A percentile compares a stretch with the other conserved stretches of the same genome.
These are phyloP conservation scores for Lasius fuliginosus DNA, from an alignment of 2,888 invertebrate genomes.

Conservation along the genomic window DNA sequence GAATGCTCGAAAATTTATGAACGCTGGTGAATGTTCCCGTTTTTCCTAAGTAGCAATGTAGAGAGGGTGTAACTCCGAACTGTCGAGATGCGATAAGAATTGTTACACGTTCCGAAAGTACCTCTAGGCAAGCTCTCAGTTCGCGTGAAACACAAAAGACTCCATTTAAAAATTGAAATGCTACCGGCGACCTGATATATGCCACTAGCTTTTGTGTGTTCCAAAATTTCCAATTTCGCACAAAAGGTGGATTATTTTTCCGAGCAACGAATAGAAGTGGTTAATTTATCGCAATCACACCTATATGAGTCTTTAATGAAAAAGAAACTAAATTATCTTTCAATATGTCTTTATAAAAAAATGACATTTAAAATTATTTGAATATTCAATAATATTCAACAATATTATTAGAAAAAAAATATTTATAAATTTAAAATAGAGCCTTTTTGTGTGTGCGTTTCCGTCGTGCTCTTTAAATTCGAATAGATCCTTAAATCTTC, in stretches of 20 bases:
- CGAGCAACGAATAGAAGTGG: not conserved
- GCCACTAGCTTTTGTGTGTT: not conserved
- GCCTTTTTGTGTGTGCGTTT: not conserved
- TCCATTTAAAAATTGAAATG: slow-evolving; percentile 43
- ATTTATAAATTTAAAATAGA: not conserved
- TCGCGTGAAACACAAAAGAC: slow-evolving; percentile 31
- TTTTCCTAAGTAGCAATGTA: slow-evolving; percentile 19
- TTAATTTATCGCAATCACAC: not conserved
- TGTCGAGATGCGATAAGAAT: slow-evolving; percentile 43
- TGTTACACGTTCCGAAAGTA: slow-evolving; percentile 37
- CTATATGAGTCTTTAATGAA: not conserved
- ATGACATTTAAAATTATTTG: not conserved
- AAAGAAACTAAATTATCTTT: not conserved
- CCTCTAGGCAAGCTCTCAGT: not conserved
- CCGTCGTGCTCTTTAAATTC: not conserved
- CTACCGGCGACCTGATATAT: not conserved
- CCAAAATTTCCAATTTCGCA: not conserved
- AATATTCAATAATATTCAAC: not conserved
- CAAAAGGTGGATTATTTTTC: not conserved
- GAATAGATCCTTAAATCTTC: slow-evolving; percentile 6
- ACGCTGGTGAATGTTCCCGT: not conserved
- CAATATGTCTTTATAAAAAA: not conserved
- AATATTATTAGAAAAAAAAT: not conserved
- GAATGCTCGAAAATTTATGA: slow-evolving; percentile 35
- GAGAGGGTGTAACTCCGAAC: slow-evolving; percentile 7